Conservation (phyloP, 2,113 vertebrate species). For the Oreochromis tanganicae region DNA sequence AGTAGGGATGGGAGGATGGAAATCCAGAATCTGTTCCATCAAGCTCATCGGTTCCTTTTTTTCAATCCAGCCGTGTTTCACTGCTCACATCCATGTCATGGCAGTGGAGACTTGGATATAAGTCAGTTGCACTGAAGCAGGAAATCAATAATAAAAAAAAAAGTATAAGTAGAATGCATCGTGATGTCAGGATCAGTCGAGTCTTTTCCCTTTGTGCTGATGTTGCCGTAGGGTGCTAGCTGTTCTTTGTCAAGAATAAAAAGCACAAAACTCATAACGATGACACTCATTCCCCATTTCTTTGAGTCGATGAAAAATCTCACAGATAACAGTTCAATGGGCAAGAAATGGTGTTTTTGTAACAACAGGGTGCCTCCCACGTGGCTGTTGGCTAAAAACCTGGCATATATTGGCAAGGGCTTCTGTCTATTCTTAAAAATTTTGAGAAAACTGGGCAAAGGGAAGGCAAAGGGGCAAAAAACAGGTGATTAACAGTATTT, state of each 20-base stretch:
- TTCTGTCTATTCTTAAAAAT: not conserved
- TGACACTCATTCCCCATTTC: not conserved
- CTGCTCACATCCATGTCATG: not conserved
- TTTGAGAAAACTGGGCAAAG: not conserved
- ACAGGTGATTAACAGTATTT: not conserved
- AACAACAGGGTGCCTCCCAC: not conserved
- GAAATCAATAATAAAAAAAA: not conserved
- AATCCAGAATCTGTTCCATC: not conserved
- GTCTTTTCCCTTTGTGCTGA: not conserved
- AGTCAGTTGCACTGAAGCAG: not conserved
- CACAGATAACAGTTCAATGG: not conserved
- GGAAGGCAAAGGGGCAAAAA: not conserved
- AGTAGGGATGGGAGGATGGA: not conserved
- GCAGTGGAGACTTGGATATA: not conserved
- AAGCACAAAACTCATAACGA: not conserved
- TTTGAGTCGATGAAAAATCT: not conserved
- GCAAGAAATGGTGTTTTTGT: not conserved
- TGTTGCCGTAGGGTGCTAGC: not conserved
- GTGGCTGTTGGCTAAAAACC: not conserved
- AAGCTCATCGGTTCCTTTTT: not conserved
- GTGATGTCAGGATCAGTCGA: not conserved
- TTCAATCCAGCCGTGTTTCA: rapidly evolving
- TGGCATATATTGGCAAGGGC: not conserved
- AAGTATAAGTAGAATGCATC: not conserved
- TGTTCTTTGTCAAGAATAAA: not conserved